Base-by-base conservation (phyloP, 2,113 vertebrate species). In the Protomyctophum bolini region DNA sequence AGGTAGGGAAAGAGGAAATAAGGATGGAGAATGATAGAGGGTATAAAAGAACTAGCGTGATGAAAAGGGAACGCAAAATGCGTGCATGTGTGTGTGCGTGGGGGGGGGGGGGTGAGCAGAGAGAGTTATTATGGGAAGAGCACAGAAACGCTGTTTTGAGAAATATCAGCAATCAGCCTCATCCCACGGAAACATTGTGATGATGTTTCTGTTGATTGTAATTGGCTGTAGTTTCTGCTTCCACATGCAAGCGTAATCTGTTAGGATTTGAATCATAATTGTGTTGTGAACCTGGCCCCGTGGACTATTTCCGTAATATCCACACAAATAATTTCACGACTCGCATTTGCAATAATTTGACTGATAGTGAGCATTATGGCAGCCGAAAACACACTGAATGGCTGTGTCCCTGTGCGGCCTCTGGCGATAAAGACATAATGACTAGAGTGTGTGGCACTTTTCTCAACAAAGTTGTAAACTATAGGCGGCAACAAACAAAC, bases 191-290 rank as follows among this genome's bases (percentile, higher is more conserved):
- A 4, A 8, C 15, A 41, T 8, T 41, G 28, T 29, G 8, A 7
- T 33, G 57, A 58, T 58, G 21, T 59, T 58, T 50, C 5, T 45
- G 28, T 50, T 61, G 29, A 70, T 79, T 74, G 63, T 70, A 66
- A 67, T 66, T 79, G 63, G 67, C 63, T 57, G 51, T 29, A 8
- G n/a, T 29, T 41, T 10, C 46, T 49, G 46, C 6, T 15, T 46
- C 45, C 33, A 73, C 48, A 68, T 63, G 65, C 63, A 78, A 68
- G 72, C 67, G 50, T 59, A 58, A 59, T 54, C 61, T 51, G 49
- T 77, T 28, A 62, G 66, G 68, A 73, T 73, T 52, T 52, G 61
- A 73, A 73, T 63, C 51, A 60, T 61, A 68, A 77, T 72, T 58
- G 49, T 59, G 49, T 77, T 62, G 67, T 9, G 28, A 51, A 51